Conservation (phyloP, 2,888 invertebrate species). For the Glaucopsyche alexis region DNA sequence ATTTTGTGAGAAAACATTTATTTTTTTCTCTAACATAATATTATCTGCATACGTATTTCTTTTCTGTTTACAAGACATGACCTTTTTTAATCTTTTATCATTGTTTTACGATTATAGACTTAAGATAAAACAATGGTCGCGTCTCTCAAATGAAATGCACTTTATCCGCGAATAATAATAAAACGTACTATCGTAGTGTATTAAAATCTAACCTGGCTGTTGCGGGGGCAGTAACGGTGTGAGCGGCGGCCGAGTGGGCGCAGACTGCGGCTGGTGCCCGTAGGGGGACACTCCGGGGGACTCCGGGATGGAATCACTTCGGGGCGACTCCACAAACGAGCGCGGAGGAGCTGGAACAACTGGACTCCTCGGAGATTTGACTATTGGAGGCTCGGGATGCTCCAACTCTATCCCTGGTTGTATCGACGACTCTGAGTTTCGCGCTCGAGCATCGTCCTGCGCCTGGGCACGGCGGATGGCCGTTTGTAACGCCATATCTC, state of each 20-base stretch:
- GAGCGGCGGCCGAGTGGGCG: conserved; percentile 77
- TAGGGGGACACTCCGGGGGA: conserved; percentile 70
- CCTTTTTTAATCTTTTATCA: background rate
- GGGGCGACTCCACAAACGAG: conserved; percentile 57
- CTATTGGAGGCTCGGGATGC: conserved; percentile 67
- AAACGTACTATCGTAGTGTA: background rate
- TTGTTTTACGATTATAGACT: conserved; percentile 11
- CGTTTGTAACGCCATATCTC: conserved; percentile 94
- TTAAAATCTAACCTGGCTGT: conserved; percentile 51
- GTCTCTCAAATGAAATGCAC: conserved; percentile 1
- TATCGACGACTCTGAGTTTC: conserved; percentile 58
- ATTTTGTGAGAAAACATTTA: background rate
- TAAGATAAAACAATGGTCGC: conserved; percentile 14
- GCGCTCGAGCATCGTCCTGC: conserved; percentile 87
- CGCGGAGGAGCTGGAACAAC: conserved; percentile 56
- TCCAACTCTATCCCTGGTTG: conserved; percentile 68
- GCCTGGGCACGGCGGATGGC: conserved; percentile 90
- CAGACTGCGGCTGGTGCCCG: conserved; percentile 78
- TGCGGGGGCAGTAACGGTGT: conserved; percentile 73
- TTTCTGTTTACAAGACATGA: too few species aligned
- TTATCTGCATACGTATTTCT: too few species aligned
- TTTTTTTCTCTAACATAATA: too few species aligned
- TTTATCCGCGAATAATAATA: background rate
- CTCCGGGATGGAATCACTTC: conserved; percentile 68
- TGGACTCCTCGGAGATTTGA: conserved; percentile 70